Percentiles rank a stretch among this genome's conserved stretches.
Conservation (phyloP, 53 echinoderm and acorn worm species). For the Arbacia lixula region DNA sequence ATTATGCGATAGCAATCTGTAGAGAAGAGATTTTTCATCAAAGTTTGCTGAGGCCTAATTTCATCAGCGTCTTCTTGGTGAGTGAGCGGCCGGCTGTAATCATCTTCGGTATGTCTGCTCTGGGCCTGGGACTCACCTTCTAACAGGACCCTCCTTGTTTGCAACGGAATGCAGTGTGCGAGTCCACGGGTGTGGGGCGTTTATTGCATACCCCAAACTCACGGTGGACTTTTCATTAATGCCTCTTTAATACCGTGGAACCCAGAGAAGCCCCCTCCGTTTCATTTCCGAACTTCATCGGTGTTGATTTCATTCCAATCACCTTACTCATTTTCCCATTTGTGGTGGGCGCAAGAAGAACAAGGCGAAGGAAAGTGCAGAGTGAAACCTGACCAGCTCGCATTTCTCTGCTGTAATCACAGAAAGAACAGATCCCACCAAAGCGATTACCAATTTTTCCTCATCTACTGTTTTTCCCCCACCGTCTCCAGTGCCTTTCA, state of each 20-base stretch:
- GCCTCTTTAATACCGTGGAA: slow-evolving; percentile 50
- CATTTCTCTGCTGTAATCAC: slow-evolving; percentile 47
- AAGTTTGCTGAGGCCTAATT: slow-evolving; percentile 35
- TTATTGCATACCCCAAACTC: slow-evolving; percentile 39
- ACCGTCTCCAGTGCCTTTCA: neutral
- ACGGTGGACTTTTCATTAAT: slow-evolving; percentile 57
- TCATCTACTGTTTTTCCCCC: slow-evolving; percentile 28
- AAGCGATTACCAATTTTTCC: slow-evolving; percentile 54
- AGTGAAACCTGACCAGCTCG: slow-evolving; percentile 41
- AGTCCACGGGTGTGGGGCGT: neutral
- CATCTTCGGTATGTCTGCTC: slow-evolving; percentile 36
- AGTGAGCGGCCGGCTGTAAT: slow-evolving; percentile 21
- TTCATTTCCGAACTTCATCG: slow-evolving; percentile 56
- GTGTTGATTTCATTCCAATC: slow-evolving; percentile 59
- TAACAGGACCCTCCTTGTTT: slow-evolving; percentile 46
- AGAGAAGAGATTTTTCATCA: slow-evolving; percentile 6
- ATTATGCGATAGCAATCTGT: too few relatives aligned
- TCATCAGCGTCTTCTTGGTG: slow-evolving; percentile 41
- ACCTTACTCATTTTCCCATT: slow-evolving; percentile 54
- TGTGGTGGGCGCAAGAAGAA: slow-evolving; percentile 29
- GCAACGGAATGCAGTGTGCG: slow-evolving; percentile 27
- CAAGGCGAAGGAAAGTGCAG: slow-evolving; percentile 31
- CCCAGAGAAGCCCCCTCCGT: slow-evolving; percentile 22
- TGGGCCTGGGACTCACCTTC: slow-evolving; percentile 4
- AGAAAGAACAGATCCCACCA: slow-evolving; percentile 34